These are phyloP conservation scores for Monarcha castaneiventris DNA, from an alignment of 2,113 vertebrate species.

Conservation along the genomic window DNA sequence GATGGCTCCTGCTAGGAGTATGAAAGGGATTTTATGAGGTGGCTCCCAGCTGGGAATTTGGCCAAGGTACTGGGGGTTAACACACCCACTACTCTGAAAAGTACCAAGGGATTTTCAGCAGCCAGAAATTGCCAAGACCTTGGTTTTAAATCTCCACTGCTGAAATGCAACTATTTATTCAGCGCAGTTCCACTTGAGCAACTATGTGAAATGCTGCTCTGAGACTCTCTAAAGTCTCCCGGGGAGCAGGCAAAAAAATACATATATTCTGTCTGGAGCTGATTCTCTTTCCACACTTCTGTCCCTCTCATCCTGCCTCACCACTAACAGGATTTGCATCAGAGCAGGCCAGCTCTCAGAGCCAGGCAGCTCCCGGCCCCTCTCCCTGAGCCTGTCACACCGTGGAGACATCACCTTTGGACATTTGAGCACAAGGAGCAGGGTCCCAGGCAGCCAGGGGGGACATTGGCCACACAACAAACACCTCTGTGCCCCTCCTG, in stretches of 20 bases:
- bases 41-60: slow-evolving; percentile 32
- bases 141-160: slow-evolving; percentile 42
- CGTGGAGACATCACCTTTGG: neutral
- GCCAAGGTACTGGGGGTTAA: slow-evolving; percentile 21
- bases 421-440: neutral
- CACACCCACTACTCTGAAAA: slow-evolving; percentile 6
- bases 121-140: slow-evolving; percentile 16
- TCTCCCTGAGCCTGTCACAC: neutral
- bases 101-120: slow-evolving; percentile 35
- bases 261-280: slow-evolving; percentile 43
- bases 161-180: slow-evolving; percentile 55
- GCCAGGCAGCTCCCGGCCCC: neutral
- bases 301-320: slow-evolving; percentile 11
- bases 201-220: slow-evolving; percentile 57
- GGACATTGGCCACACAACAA: neutral
- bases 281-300: slow-evolving; percentile 36
- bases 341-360: neutral
- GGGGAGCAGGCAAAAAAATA: slow-evolving; percentile 14
- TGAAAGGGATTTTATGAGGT: slow-evolving; percentile 11
- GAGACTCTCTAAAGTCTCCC: slow-evolving; percentile 38
- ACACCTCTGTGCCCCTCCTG: neutral
- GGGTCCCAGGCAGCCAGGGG: neutral
- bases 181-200: slow-evolving; percentile 45
- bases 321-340: slow-evolving; percentile 26
- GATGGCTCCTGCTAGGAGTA: neutral